Percentiles rank a stretch among this genome's conserved stretches.
Conservation (phyloP, 2,888 invertebrate genomes). For the Rotaria macrura region DNA sequence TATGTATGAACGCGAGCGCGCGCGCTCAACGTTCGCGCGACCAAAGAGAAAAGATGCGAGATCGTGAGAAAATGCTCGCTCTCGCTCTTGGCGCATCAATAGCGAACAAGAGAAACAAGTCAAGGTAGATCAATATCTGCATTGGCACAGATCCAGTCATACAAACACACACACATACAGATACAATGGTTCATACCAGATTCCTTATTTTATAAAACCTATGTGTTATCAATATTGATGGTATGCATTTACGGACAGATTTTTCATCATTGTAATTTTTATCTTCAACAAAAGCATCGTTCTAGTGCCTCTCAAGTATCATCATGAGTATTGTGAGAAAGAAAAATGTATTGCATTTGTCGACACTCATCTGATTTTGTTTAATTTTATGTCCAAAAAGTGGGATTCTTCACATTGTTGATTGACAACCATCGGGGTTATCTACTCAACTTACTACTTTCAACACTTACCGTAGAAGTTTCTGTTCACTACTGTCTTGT, state of each 20-base stretch:
- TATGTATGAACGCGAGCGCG: not conserved
- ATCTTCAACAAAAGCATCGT: not conserved
- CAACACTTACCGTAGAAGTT: not conserved
- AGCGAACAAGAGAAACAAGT: not conserved
- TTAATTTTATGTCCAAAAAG: not conserved
- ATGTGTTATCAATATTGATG: not conserved
- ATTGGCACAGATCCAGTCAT: not conserved
- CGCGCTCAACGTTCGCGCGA: not conserved
- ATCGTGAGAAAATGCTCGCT: conserved; percentile 3
- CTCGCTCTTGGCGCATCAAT: not conserved
- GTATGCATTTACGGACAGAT: not conserved
- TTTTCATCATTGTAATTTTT: not conserved
- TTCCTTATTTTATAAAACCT: no score
- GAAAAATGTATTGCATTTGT: not conserved
- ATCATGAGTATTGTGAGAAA: not conserved
- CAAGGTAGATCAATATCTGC: conserved; percentile 8
- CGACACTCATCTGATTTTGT: not conserved
- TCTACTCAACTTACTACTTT: not conserved
- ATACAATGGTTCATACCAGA: no score
- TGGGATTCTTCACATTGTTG: not conserved
- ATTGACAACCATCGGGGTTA: not conserved
- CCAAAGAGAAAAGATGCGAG: not conserved
- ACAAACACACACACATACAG: not conserved
- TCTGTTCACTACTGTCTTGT: not conserved
- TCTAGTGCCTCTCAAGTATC: not conserved